phyloP scores from a whole-genome alignment of 2,888 invertebrate species.

The Rutpela maculata region DNA sequence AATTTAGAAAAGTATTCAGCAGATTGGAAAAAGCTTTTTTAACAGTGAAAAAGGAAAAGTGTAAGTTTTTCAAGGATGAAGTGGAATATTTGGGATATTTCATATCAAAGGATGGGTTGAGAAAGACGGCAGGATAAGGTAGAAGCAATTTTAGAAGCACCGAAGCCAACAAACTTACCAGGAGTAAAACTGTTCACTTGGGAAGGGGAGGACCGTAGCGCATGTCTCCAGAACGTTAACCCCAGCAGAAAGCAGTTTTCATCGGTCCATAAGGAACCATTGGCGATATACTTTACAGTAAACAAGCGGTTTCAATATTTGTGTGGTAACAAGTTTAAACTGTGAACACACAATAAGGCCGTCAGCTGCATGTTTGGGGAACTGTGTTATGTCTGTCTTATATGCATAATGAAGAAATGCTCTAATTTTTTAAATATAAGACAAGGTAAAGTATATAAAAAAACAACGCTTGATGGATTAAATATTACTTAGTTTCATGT shows the following conservation, averaged over 20 bases:
- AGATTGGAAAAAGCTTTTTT: constrained; percentile 58
- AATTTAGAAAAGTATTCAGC: constrained; percentile 57
- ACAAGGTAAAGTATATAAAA: too few relatives aligned
- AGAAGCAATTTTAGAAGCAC: too few relatives aligned
- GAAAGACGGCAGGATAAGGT: constrained; percentile 50
- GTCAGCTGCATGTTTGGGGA: constrained; percentile 40
- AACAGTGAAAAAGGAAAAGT: constrained; percentile 63
- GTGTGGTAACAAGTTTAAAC: constrained; percentile 40
- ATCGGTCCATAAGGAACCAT: constrained; percentile 47
- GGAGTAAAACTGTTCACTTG: constrained; percentile 43
- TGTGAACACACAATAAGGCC: constrained; percentile 43
- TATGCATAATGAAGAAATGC: constrained; percentile 41
- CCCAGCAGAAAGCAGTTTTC: constrained; percentile 46
- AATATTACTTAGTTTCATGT: too few relatives aligned
- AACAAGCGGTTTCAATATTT: constrained; percentile 46
- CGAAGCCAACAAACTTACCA: constrained; percentile 38
- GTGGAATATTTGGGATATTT: constrained; percentile 64
- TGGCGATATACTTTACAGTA: constrained; percentile 47
- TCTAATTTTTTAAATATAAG: too few relatives aligned
- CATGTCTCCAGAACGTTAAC: constrained; percentile 50
- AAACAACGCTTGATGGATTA: too few relatives aligned
- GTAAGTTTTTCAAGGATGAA: constrained; percentile 64
- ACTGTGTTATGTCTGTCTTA: too few relatives aligned
- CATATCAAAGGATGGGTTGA: constrained; percentile 53
- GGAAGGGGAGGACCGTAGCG: constrained; percentile 45